A percentile compares a stretch with the other conserved stretches of the same genome.
Evolutionary conservation across 2,888 invertebrate genomes (phyloP).

Genomic region (Sepiola atlantica): DNA sequence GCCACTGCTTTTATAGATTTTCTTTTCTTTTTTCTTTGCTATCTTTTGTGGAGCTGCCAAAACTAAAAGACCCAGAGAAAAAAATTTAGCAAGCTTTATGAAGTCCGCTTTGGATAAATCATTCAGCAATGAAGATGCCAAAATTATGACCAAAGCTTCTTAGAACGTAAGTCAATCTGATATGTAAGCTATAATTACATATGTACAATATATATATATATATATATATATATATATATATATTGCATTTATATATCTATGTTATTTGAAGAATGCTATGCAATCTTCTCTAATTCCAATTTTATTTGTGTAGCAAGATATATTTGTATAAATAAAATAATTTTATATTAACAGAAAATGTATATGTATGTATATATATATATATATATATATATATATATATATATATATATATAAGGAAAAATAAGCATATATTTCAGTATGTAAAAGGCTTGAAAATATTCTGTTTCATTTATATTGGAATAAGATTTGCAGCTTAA

Average conservation of each 20-base stretch:
- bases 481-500: too few species aligned
- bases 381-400: not conserved
- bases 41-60: not conserved
- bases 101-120: not conserved
- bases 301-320: not conserved
- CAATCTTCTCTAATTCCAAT: too few species aligned
- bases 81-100: not conserved
- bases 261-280: too few species aligned
- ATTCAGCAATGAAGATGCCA: not conserved
- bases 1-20: not conserved
- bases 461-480: too few species aligned
- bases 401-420: too few species aligned
- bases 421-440: too few species aligned
- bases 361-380: not conserved
- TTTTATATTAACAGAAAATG: not conserved
- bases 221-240: not conserved
- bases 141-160: slow-evolving; percentile 19
- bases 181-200: not conserved
- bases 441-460: too few species aligned
- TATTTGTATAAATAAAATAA: not conserved
- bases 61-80: not conserved
- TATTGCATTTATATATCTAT: not conserved
- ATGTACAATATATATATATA: not conserved
- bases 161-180: not conserved
- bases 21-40: not conserved